A percentile compares a stretch with the other conserved stretches of the same genome.
phyloP scores from a whole-genome alignment of 2,113 vertebrate species.

The Abramis brama region DNA sequence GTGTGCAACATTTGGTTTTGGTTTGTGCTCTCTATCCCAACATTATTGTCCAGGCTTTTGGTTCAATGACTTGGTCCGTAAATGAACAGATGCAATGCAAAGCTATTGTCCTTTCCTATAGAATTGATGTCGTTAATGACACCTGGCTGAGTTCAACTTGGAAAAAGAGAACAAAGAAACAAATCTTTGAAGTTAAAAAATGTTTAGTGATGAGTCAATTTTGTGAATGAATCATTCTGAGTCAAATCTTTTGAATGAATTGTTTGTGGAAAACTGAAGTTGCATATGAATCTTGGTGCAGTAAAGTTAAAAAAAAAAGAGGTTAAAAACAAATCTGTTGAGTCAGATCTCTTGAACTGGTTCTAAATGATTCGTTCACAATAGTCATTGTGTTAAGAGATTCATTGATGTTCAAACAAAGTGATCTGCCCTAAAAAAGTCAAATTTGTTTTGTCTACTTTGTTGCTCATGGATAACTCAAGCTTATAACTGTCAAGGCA shows the following conservation, averaged over 20 bases:
- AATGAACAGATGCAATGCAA: not conserved
- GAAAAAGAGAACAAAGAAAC: not conserved
- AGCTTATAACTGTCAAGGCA: not conserved
- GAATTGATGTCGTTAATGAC: not conserved
- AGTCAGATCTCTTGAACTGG: not conserved
- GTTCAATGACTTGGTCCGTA: not conserved
- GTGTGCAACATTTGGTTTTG: constrained; percentile 51
- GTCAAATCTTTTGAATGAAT: not conserved
- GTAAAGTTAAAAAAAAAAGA: not conserved
- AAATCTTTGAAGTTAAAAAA: not conserved
- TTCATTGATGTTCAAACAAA: not conserved
- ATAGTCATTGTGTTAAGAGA: not conserved
- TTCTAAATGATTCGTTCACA: not conserved
- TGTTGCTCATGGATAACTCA: not conserved
- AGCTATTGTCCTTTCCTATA: not conserved
- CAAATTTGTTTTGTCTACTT: not conserved
- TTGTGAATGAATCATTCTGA: not conserved
- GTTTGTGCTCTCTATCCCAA: not conserved
- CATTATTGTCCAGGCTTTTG: not conserved
- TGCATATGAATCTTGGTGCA: not conserved
- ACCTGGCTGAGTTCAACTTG: no score
- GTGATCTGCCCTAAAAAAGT: not conserved
- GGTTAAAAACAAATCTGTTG: not conserved
- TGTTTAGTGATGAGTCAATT: not conserved
- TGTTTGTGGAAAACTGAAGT: not conserved